Percentiles rank a stretch among this genome's conserved stretches.
Evolutionary conservation across 2,113 vertebrate genomes (phyloP).

Genomic region (Platysteira castanea): DNA sequence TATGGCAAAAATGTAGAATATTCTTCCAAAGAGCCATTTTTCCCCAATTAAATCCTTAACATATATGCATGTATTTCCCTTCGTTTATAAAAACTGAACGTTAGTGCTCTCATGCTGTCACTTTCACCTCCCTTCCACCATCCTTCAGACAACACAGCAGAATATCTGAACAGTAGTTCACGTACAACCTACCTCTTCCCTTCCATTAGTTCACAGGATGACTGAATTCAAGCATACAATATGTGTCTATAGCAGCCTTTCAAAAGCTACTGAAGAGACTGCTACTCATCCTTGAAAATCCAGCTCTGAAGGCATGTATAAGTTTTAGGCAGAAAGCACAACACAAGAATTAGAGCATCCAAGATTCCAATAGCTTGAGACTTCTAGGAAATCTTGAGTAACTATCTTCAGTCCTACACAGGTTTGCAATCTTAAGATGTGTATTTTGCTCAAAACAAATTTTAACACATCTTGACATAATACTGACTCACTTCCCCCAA

Average conservation of each 20-base stretch:
- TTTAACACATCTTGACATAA: not conserved
- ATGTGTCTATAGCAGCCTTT: not conserved
- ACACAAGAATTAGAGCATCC: not conserved
- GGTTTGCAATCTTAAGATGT: not conserved
- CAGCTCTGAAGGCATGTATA: not conserved
- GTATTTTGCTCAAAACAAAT: not conserved
- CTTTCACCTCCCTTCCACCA: not conserved
- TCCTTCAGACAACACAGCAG: not conserved
- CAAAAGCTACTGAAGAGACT: not conserved
- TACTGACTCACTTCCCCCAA: not conserved
- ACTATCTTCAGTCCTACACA: not conserved
- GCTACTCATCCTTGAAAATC: not conserved
- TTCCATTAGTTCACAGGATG: not conserved
- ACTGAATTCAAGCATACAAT: not conserved
- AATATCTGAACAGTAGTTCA: not conserved
- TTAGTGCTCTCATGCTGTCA: not conserved
- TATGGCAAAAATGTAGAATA: not conserved
- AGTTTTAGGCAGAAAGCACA: not conserved
- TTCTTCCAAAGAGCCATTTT: not conserved
- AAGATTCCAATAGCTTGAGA: not conserved
- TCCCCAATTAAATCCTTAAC: not conserved
- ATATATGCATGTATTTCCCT: not conserved
- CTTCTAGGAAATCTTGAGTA: not conserved
- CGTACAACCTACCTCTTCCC: not conserved
- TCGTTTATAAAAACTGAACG: not conserved